Conservation (phyloP, 2,888 invertebrate species). For the Acronicta alni region DNA sequence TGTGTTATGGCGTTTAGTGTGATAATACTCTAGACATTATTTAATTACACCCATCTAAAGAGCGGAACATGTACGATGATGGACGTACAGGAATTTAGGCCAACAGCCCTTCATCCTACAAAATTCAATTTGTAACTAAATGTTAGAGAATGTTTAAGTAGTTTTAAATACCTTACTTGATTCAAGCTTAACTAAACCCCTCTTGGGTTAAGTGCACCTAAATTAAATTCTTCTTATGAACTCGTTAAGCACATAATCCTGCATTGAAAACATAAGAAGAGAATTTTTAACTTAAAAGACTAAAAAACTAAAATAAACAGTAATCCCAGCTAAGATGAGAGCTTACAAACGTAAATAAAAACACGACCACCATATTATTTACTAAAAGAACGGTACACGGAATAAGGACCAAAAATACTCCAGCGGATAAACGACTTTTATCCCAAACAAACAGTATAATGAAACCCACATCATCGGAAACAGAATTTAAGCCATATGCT, state of each 20-base stretch:
- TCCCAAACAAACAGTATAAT: conserved; percentile 9
- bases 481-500: conserved; percentile 5
- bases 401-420: not conserved
- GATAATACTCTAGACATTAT: conserved; percentile 31
- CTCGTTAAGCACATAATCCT: conserved; percentile 18
- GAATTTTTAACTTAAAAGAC: too few relatives aligned
- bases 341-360: too few relatives aligned
- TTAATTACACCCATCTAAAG: conserved; percentile 34
- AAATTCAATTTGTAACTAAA: conserved; percentile 31
- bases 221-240: conserved; percentile 27
- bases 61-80: conserved; percentile 28
- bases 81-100: conserved; percentile 33
- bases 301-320: too few relatives aligned
- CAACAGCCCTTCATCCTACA: conserved; percentile 14
- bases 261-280: not conserved
- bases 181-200: conserved; percentile 21
- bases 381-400: not conserved
- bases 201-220: conserved; percentile 15
- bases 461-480: conserved; percentile 18
- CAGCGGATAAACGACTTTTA: conserved; percentile 1
- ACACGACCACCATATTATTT: too few relatives aligned
- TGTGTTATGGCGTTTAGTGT: not conserved
- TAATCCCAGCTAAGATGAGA: too few relatives aligned
- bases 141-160: conserved; percentile 25
- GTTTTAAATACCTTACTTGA: conserved; percentile 33